phyloP scores from a whole-genome alignment of 2,888 invertebrate genomes.

The Agrotis ipsilon region DNA sequence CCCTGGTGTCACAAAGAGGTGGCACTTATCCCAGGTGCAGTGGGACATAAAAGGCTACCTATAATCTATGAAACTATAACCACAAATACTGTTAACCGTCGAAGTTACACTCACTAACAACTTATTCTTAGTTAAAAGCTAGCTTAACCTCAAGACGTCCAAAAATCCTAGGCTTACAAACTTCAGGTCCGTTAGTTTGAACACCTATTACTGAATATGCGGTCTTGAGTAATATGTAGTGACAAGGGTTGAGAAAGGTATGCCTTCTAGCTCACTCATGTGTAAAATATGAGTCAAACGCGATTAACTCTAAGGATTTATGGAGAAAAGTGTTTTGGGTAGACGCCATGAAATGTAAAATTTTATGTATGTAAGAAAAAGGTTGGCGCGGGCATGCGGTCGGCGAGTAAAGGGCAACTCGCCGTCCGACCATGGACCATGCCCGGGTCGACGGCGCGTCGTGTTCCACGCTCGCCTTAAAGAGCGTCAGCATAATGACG shows the following conservation, averaged over 20 bases:
- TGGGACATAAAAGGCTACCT: too few species aligned
- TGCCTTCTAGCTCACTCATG: slow-evolving; percentile 41
- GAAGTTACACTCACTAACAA: background rate
- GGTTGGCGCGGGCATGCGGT: too few species aligned
- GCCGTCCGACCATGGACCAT: too few species aligned
- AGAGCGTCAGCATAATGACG: too few species aligned
- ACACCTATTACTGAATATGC: slow-evolving; percentile 52
- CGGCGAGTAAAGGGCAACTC: too few species aligned
- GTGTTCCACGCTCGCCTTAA: too few species aligned
- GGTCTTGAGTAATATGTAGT: slow-evolving; percentile 48
- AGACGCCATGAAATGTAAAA: slow-evolving; percentile 13
- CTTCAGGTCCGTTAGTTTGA: slow-evolving; percentile 32
- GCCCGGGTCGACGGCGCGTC: too few species aligned
- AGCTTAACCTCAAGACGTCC: background rate
- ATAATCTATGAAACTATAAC: background rate
- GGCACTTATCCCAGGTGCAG: too few species aligned
- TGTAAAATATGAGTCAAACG: slow-evolving; percentile 48
- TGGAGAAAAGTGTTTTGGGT: slow-evolving; percentile 37
- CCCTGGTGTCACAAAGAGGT: too few species aligned
- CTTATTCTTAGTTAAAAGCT: background rate
- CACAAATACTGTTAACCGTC: background rate
- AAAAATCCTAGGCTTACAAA: slow-evolving; percentile 20
- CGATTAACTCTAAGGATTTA: slow-evolving; percentile 48
- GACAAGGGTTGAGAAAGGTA: slow-evolving; percentile 53
- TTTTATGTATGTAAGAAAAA: slow-evolving; percentile 10